These are phyloP conservation scores for Saguinus midas DNA, from an alignment of 2,113 vertebrate genomes.

Conservation along the genomic window DNA sequence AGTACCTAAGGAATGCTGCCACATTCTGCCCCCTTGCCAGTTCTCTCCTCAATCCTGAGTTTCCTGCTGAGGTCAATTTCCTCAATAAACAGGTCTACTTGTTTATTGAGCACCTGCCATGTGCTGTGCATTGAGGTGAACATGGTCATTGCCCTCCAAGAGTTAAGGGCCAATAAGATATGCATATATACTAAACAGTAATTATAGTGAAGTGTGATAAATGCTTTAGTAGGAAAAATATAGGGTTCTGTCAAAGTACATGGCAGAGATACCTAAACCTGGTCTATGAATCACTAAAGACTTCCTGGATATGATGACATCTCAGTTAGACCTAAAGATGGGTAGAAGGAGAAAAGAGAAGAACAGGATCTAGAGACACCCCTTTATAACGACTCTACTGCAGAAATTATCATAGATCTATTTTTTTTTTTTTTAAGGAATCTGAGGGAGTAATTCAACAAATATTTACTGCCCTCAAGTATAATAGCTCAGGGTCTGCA, in stretches of 20 bases:
- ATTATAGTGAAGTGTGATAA: not conserved
- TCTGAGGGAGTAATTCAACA: not conserved
- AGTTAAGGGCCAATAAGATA: constrained; percentile 14
- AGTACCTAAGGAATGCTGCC: not conserved
- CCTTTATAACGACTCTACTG: not conserved
- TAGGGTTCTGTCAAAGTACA: not conserved
- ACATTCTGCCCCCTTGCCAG: not conserved
- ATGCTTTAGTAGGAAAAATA: constrained; percentile 14
- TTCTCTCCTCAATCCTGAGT: not conserved
- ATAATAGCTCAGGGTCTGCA: not conserved
- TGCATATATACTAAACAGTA: not conserved
- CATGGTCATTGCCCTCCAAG: not conserved
- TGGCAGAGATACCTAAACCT: not conserved
- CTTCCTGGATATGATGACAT: not conserved
- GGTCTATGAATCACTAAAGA: not conserved
- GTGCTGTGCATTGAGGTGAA: not conserved
- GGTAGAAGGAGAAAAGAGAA: not conserved
- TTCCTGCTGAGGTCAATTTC: not conserved
- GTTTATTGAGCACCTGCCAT: not conserved
- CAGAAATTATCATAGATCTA: not conserved
- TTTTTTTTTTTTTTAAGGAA: not conserved
- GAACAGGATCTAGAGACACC: not conserved
- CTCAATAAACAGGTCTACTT: not conserved
- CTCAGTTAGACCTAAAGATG: not conserved
- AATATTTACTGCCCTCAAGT: not conserved